Percentiles rank a stretch among this genome's conserved stretches.
These are phyloP conservation scores for Cariama cristata DNA, from an alignment of 2,113 vertebrate species.

Conservation along the genomic window DNA sequence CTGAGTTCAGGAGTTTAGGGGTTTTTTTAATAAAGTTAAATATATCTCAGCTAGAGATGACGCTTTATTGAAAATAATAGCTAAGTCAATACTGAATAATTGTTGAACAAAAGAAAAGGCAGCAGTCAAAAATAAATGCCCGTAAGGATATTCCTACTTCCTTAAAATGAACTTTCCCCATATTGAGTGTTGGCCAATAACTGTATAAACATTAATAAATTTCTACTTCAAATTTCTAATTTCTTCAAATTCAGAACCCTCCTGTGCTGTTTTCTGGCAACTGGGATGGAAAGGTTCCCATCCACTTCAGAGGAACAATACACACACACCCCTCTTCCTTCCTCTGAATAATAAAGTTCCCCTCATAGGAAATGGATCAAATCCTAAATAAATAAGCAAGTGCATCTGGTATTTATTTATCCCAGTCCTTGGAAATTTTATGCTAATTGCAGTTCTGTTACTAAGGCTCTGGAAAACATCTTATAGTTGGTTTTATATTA, in stretches of 20 bases:
- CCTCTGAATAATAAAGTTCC: constrained; percentile 4
- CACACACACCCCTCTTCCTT: neutral
- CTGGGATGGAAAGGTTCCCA: neutral
- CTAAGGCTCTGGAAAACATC: constrained; percentile 13
- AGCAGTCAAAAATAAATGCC: neutral
- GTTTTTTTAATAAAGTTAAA: neutral
- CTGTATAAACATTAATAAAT: neutral
- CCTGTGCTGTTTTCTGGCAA: neutral
- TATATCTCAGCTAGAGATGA: neutral
- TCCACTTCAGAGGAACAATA: neutral
- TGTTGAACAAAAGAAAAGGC: neutral
- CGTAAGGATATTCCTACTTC: neutral
- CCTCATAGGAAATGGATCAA: constrained; percentile 8
- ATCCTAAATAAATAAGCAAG: constrained; percentile 41
- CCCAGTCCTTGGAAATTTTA: neutral
- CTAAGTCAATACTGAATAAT: neutral
- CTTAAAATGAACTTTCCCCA: neutral
- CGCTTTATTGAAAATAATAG: neutral
- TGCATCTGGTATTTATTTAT: constrained; percentile 26
- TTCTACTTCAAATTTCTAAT: neutral
- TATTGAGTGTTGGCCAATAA: neutral
- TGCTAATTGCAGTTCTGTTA: constrained; percentile 23
- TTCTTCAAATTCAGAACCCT: too few relatives aligned
- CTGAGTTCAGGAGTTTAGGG: neutral
- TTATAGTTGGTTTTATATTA: neutral